Evolutionary conservation across 2,113 vertebrate genomes (phyloP), one percentile per base, ranked within the genome.

Genomic region (Macquaria australasica): DNA sequence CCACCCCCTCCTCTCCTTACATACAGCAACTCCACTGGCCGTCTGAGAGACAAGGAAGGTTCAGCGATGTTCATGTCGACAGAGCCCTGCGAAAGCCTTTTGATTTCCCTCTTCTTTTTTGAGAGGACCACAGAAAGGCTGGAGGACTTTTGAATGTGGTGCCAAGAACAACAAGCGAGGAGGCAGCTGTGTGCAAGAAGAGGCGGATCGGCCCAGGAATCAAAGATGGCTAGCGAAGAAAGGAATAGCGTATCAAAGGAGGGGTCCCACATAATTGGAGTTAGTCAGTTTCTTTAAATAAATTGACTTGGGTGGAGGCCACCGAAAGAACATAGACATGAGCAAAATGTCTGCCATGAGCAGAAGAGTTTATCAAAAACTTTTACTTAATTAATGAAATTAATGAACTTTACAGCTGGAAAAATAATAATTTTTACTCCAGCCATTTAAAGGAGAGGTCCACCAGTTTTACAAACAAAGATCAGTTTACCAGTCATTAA

Each of bases 91-190:
- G 39, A 78, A 90, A 87, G 43, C 83, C 85, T 94, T 94, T 94
- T 95, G 87, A 94, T 91, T 92, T 92, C 84, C 88, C 89, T 83
- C 77, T 87, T 87, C 88, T 89, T 91, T 39, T 90, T 87, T 87
- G 84, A 93, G 91, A 87, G 85, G 91, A 90, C 90, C 56, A 80
- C 87, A 93, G 92, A 93, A 94, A 90, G 90, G 90, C 91, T 91
- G 82, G 82, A 90, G 87, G 93, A 94, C 88, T 89, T 92, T 95
- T 94, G 91, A 89, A 93, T 92, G 91, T 73, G 50, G 77, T 93
- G 93, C 93, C 95, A 95, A 92, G 87, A 94, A 95, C 93, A 94
- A 94, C 93, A 95, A 94, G 92, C 75, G 74, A 93, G 91, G 88
- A 94, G 90, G 95, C 92, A 94, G 94, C 93, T 95, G 93, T 92